Base-by-base conservation (phyloP, 1,140 invertebrate species). In the Branchinecta lindahli region DNA sequence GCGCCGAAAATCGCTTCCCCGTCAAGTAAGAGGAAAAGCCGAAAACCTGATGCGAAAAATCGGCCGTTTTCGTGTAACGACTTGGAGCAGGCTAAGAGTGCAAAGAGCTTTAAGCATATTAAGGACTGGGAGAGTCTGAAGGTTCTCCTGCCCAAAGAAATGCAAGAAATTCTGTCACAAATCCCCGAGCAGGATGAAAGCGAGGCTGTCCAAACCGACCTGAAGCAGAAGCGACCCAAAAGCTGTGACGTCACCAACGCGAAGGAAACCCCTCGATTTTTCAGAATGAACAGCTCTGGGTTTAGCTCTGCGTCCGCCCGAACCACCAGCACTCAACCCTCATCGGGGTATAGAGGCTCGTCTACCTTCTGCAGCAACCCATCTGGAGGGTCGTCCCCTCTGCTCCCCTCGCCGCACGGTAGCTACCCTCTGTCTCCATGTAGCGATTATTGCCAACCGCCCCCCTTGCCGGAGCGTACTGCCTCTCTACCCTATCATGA, bases 121-220 rank as follows among this genome's bases (percentile, higher is more conserved):
- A 84, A 86, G 75, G 92, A 96, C 76, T 95, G 92, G 92, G 89
- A 93, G 75, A 94, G 90, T 0, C 80, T 96, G 46, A 91, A 88
- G 71, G 87, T 94, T 68, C 80, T 96, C 20, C 77, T 96, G 61
- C 92, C 92, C 0, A 80, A 82, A 68, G 90, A 95, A 77, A 91
- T 91, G 76, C 74, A 76, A 71, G 72, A 85, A 73, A 77, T 89
- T 66, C 76, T 91, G 69, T 83, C 87, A 69, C 87, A 90, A 77
- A 83, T 90, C 73, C 88, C 88, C 10, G 88, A 91, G 81, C 82
- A 84, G 76, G 80, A 81, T 71, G 82, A 75, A 74, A 75, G 81
- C n/a, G 74, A 76, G 21, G 81, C 84, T 69, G 79, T 82, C 44
- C 77, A 46, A 21, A 8, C 52, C 12, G 45, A 61, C 66, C 46